Percentiles rank a stretch among this genome's conserved stretches.
Conservation (phyloP, 2,888 invertebrate species). For the Synanthedon vespiformis region DNA sequence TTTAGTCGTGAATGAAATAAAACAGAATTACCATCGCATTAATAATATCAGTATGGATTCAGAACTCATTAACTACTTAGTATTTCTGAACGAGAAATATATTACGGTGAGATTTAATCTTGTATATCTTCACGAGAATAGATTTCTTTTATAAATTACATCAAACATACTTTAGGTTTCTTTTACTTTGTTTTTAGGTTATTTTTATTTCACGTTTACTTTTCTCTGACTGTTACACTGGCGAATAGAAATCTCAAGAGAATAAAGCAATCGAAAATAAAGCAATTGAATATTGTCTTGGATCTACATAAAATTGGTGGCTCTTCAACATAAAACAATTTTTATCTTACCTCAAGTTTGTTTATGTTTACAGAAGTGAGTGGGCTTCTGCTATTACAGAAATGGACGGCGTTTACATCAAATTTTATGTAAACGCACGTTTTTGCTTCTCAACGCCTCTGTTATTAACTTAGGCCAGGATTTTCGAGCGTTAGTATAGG, state of each 20-base stretch:
- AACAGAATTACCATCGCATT: too few species aligned
- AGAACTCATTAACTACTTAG: too few species aligned
- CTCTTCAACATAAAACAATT: neutral
- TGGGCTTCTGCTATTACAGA: neutral
- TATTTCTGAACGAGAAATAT: too few species aligned
- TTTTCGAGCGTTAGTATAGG: too few species aligned
- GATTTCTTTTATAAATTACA: too few species aligned
- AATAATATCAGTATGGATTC: too few species aligned
- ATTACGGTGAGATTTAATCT: too few species aligned
- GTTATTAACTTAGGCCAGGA: too few species aligned
- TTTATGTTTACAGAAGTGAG: neutral
- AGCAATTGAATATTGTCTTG: constrained; percentile 7
- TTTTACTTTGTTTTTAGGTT: neutral
- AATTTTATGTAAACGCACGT: neutral
- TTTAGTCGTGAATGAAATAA: too few species aligned
- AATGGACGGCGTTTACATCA: neutral
- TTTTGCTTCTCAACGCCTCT: neutral
- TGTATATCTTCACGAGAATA: too few species aligned
- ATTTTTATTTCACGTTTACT: constrained; percentile 4
- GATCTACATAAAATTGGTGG: constrained; percentile 1
- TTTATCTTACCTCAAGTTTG: neutral
- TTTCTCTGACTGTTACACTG: constrained; percentile 3
- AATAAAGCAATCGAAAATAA: constrained; percentile 11
- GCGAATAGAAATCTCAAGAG: constrained; percentile 6
- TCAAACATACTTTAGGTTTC: too few species aligned